A percentile compares a stretch with the other conserved stretches of the same genome.
Evolutionary conservation across 2,888 invertebrate genomes (phyloP).

Genomic region (Dynastes grantii): DNA sequence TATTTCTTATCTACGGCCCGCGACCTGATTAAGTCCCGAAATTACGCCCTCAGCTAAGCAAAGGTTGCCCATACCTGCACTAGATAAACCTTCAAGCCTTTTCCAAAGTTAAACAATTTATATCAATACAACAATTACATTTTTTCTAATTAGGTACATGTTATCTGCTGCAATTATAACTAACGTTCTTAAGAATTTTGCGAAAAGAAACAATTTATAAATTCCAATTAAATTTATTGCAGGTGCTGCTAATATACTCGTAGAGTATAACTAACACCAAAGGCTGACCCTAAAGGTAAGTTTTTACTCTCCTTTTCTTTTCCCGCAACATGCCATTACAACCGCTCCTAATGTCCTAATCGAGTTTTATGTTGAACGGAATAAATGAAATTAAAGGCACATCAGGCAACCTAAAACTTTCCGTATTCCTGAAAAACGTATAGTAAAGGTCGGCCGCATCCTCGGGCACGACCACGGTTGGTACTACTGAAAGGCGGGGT

Average conservation of each 20-base stretch:
- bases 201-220: background rate
- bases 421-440: constrained; percentile 13
- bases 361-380: constrained; percentile 33
- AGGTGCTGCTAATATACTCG: background rate
- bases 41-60: too few species aligned
- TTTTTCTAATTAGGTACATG: background rate
- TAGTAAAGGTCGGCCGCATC: constrained; percentile 17
- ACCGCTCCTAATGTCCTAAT: constrained; percentile 40
- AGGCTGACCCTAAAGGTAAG: constrained; percentile 33
- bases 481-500: constrained; percentile 54
- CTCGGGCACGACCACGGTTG: constrained; percentile 14
- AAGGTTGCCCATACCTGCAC: too few species aligned
- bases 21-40: too few species aligned
- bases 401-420: constrained; percentile 37
- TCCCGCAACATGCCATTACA: background rate
- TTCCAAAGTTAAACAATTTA: too few species aligned
- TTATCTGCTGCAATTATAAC: background rate
- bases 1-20: too few species aligned
- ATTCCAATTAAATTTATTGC: background rate
- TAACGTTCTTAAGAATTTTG: background rate
- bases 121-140: background rate
- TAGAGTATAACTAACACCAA: background rate
- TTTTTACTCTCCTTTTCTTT: background rate
- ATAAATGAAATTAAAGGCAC: constrained; percentile 46
- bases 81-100: too few species aligned